Evolutionary conservation across 2,797 vertebrate genomes (phyloP).

Genomic region (Sternotherus odoratus): DNA sequence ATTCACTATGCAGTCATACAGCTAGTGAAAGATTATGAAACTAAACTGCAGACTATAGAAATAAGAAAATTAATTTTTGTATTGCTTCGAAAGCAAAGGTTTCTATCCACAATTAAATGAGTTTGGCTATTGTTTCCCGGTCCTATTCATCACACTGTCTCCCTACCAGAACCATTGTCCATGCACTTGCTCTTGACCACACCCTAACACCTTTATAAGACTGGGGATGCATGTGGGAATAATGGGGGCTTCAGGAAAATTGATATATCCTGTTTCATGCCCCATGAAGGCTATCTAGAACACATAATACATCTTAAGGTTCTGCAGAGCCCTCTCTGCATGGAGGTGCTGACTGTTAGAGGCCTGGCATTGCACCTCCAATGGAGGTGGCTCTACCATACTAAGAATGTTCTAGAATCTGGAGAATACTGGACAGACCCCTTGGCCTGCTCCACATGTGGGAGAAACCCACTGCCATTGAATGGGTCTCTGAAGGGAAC

Average conservation of each 20-base stretch:
- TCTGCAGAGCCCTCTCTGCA: neutral
- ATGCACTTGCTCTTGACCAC: neutral
- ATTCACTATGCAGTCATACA: neutral
- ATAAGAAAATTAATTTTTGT: neutral
- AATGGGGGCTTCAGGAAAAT: neutral
- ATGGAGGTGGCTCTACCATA: neutral
- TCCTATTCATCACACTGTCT: neutral
- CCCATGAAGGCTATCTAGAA: neutral
- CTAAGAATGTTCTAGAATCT: neutral
- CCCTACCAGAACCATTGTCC: neutral
- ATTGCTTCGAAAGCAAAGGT: neutral
- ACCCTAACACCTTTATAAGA: neutral
- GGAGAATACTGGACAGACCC: neutral
- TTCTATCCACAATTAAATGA: neutral
- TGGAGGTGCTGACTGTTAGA: too few species aligned
- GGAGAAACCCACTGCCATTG: neutral
- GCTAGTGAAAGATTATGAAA: neutral
- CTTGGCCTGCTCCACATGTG: neutral
- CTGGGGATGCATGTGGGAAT: neutral
- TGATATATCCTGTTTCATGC: too few species aligned
- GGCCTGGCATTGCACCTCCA: neutral
- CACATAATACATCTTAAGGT: neutral
- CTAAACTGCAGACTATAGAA: neutral
- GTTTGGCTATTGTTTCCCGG: neutral
- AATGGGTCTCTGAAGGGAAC: neutral